Evolutionary conservation across 2,888 invertebrate species (phyloP).

Genomic region (Callinectes sapidus): DNA sequence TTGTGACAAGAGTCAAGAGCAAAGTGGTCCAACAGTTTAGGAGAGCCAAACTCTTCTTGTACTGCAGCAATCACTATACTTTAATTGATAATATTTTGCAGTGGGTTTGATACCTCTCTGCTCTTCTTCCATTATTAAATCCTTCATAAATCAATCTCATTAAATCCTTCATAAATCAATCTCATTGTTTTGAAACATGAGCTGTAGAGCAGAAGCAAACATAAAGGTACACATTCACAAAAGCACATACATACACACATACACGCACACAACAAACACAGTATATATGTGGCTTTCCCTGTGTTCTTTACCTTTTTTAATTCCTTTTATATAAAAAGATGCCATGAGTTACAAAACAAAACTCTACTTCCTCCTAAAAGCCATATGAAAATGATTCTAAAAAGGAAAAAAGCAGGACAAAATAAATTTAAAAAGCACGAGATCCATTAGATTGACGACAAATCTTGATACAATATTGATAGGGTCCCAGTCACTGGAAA

Average conservation of each 20-base stretch:
- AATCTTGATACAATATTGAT: neutral
- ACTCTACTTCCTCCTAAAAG: neutral
- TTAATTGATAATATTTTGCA: neutral
- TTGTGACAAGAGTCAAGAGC: neutral
- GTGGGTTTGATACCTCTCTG: neutral
- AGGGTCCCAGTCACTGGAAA: no score
- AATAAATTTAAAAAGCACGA: no score
- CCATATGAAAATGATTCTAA: neutral
- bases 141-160: neutral
- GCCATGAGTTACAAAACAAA: neutral
- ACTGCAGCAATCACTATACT: neutral
- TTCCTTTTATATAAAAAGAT: neutral
- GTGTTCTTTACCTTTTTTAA: neutral
- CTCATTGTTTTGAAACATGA: no score
- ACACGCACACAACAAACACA: neutral
- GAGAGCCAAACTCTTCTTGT: neutral
- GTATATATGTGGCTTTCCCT: neutral
- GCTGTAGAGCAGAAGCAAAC: neutral
- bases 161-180: neutral
- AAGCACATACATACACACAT: neutral
- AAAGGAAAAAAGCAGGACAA: no score
- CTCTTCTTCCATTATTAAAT: neutral
- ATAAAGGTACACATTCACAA: constrained; percentile 23
- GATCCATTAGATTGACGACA: no score
- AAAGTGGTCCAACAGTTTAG: neutral